A percentile compares a stretch with the other conserved stretches of the same genome.
Evolutionary conservation across 2,888 invertebrate genomes (phyloP).

Genomic region (Tholera decimalis): DNA sequence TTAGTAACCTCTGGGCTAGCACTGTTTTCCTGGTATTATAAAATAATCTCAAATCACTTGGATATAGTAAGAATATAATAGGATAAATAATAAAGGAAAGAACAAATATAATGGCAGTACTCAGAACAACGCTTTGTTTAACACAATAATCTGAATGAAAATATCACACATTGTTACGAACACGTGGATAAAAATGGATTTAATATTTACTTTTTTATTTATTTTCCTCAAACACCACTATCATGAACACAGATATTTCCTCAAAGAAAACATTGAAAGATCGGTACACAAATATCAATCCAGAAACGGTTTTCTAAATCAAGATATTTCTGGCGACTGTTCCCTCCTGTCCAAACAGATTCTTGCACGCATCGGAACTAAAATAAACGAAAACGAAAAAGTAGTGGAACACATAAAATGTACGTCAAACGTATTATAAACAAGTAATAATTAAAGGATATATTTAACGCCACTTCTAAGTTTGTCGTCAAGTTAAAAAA

Average conservation of each 20-base stretch:
- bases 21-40: too few relatives aligned
- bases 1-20: too few relatives aligned
- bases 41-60: too few relatives aligned
- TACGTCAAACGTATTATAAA: conserved; percentile 77
- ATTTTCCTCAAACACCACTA: conserved; percentile 44
- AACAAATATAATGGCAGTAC: neutral
- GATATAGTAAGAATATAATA: too few relatives aligned
- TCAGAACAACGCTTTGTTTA: neutral
- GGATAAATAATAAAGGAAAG: too few relatives aligned
- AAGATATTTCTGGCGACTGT: conserved; percentile 47
- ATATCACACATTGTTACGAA: neutral
- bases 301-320: conserved; percentile 45
- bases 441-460: conserved; percentile 78
- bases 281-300: conserved; percentile 58
- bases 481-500: conserved; percentile 86
- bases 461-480: conserved; percentile 77
- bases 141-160: neutral
- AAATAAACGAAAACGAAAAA: conserved; percentile 70
- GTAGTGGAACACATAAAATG: conserved; percentile 71
- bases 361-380: conserved; percentile 56
- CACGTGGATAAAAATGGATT: neutral
- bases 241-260: conserved; percentile 29
- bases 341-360: conserved; percentile 59
- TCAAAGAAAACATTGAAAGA: conserved; percentile 37
- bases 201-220: neutral